Conservation (phyloP, 2,888 invertebrate species). For the Yponomeuta evonymella region DNA sequence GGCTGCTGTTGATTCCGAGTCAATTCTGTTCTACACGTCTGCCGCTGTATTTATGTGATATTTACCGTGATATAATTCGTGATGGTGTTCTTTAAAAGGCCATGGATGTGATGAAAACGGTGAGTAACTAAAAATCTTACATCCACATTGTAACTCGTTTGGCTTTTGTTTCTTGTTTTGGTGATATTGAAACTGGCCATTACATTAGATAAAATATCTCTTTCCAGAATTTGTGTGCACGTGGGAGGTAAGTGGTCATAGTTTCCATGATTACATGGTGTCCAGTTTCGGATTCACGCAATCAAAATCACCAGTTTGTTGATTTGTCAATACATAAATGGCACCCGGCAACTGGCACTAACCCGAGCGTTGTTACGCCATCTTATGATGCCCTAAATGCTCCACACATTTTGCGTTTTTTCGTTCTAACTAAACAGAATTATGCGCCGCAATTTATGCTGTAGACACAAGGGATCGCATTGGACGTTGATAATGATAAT, state of each 20-base stretch:
- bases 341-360: conserved; percentile 63
- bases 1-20: conserved; percentile 65
- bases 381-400: conserved; percentile 71
- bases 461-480: conserved; percentile 48
- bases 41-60: conserved; percentile 57
- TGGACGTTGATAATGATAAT: conserved; percentile 51
- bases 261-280: conserved; percentile 54
- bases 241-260: conserved; percentile 72
- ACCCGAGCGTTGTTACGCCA: conserved; percentile 72
- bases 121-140: conserved; percentile 55
- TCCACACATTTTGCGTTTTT: conserved; percentile 68
- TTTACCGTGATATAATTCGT: conserved; percentile 64
- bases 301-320: conserved; percentile 53
- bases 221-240: conserved; percentile 74
- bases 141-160: conserved; percentile 60
- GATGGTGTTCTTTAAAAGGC: conserved; percentile 75
- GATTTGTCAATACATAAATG: conserved; percentile 71
- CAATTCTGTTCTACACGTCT: conserved; percentile 52
- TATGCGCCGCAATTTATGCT: conserved; percentile 58
- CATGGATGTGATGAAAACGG: conserved; percentile 79
- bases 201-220: conserved; percentile 76
- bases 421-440: conserved; percentile 48
- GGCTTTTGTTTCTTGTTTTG: conserved; percentile 78
- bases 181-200: conserved; percentile 76
- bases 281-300: conserved; percentile 54